Evolutionary conservation across 2,888 invertebrate species (phyloP), one percentile per base, ranked within the genome.

Genomic region (Chrysolina americana): DNA sequence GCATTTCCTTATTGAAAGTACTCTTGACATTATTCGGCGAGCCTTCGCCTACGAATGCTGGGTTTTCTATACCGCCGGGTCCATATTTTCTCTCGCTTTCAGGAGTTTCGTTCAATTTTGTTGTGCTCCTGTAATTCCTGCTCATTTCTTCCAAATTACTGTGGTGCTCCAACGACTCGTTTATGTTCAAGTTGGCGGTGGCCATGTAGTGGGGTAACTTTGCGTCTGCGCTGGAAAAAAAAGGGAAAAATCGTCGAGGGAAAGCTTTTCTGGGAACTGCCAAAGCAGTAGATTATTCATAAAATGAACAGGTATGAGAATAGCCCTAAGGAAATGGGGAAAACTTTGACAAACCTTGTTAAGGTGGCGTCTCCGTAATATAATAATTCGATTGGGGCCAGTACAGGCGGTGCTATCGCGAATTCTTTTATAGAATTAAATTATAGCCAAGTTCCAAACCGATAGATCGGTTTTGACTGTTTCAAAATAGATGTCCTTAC

Each of bases 1-100:
- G 83, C 78, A 85, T 86, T 41, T 84, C 86, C 53, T 84, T 83
- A 75, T 86, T 86, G 77, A 87, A 87, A 17, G 86, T 86, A 41
- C 87, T 86, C 79, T 85, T 86, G 17, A 81, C 88, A 83, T 89
- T 90, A 0, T 88, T 88, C 79, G 65, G n/a, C 87, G 85, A 65
- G 87, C 86, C 85, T 64, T 88, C 87, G 13, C 85, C 84, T 50
- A 85, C 83, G 74, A 86, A 89, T 0, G 87, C 88, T 0, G 88
- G 88, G 83, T 89, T 89, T 73, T 90, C 89, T 82, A 91, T 89
- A 41, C 91, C 89, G 6, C 77, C 65, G 10, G 72, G 76, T 41
- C 84, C 84, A 64, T 83, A 85, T n/a, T 70, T 50, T 11, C 77
- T 81, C 41, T 78, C 73, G 56, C 81, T 80, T 11, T 83, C 81